These are phyloP conservation scores for Bubalus kerabau DNA, from an alignment of 2,113 vertebrate species.

Conservation along the genomic window DNA sequence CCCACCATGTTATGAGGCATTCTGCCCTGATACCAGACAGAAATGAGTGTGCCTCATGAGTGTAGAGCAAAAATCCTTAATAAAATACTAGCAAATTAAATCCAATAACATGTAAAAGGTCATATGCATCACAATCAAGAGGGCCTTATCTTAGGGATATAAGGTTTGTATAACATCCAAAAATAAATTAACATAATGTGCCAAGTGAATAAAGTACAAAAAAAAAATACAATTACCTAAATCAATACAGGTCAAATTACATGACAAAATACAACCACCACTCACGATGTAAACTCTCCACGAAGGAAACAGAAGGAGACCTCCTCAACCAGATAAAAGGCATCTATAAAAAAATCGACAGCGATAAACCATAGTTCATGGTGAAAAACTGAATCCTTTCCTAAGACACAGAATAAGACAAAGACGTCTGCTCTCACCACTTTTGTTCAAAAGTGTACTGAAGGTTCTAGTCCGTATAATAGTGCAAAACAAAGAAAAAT, in stretches of 20 bases:
- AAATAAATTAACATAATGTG: neutral
- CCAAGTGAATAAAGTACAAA: neutral
- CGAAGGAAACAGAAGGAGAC: neutral
- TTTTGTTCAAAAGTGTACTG: neutral
- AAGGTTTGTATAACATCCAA: neutral
- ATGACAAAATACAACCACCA: neutral
- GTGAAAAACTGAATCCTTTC: neutral
- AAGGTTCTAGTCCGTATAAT: neutral
- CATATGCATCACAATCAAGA: neutral
- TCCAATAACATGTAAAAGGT: neutral
- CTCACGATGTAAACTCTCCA: neutral
- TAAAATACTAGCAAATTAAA: neutral
- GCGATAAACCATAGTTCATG: neutral
- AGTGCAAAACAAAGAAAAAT: neutral
- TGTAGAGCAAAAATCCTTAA: neutral
- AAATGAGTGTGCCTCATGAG: neutral
- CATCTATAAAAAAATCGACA: neutral
- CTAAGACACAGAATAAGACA: neutral
- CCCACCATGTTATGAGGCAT: neutral
- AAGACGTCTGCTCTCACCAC: neutral
- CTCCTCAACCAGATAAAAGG: neutral
- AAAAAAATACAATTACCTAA: neutral
- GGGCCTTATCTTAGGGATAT: neutral
- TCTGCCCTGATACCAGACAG: neutral
- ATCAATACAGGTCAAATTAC: neutral